Evolutionary conservation across 92 coral and sea anemone genomes (phyloP), one percentile per base, ranked within the genome.

Genomic region (Palythoa grandis): DNA sequence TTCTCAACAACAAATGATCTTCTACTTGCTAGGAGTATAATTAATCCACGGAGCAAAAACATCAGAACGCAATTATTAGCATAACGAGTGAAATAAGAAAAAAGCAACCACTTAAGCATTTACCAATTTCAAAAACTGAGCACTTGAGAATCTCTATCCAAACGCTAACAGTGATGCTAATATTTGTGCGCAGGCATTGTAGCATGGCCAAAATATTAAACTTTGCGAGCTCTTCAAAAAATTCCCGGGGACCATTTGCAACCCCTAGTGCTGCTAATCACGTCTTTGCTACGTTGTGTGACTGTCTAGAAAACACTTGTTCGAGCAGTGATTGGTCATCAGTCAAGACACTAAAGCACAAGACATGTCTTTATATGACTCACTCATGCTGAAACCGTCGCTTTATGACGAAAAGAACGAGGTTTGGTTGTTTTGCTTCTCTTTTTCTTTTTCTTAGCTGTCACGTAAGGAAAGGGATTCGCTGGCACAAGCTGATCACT

Each of bases 361-460:
- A 66, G 29, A 19, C 13, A 11, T 9, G n/a, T 29, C 7, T 68
- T 14, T n/a, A n/a, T n/a, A n/a, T 63, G 11, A 17, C n/a, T n/a
- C 29, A n/a, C 23, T 63, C 29, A 63, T 19, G 23, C 29, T 19
- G 29, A 63, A 4, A 0, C 10, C 20, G 0, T 17, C 10, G 23
- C 65, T 20, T 66, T 65, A 3, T 23, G 63, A 7, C 47, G 85
- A 43, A 74, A 80, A 22, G 47, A 56, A 47, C 57, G 72, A 22
- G 47, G 56, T 20, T 48, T 60, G 16, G 48, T 2, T 11, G 85
- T 80, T n/a, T 80, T 80, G 74, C 85, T 80, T 68, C 85, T 65
- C 72, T 80, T 80, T 48, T 80, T 80, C 60, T 80, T 80, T 68
- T 80, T 80, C 43, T 25, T 80, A 54, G 37, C 40, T 24, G 74